These are phyloP conservation scores for Monochamus alternatus DNA, from an alignment of 2,888 invertebrate genomes.

Conservation along the genomic window DNA sequence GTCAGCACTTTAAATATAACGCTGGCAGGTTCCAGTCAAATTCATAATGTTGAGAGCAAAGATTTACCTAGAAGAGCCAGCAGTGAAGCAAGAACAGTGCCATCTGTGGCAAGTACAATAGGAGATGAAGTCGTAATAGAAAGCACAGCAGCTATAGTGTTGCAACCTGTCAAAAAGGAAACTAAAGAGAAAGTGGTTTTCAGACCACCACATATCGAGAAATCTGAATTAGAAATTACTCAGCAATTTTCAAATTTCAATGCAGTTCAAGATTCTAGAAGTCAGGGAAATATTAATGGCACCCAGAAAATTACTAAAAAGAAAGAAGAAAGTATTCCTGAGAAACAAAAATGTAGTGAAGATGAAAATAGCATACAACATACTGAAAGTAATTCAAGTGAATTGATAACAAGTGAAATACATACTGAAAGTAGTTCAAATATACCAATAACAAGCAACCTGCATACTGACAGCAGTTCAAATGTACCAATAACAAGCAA, in stretches of 20 bases:
- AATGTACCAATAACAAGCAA: not conserved
- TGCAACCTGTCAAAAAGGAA: conserved; percentile 35
- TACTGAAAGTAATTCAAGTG: not conserved
- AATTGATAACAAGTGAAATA: not conserved
- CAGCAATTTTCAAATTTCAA: not conserved
- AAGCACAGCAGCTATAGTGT: conserved; percentile 52
- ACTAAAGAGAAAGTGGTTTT: not conserved
- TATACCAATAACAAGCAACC: too few relatives aligned
- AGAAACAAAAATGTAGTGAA: too few relatives aligned
- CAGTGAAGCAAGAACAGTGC: conserved; percentile 12
- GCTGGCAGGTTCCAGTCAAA: not conserved
- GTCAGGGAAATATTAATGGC: not conserved
- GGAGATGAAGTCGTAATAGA: conserved; percentile 46
- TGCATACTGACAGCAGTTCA: not conserved
- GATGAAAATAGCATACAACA: not conserved
- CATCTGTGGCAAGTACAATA: conserved; percentile 4
- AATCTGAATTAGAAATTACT: too few relatives aligned
- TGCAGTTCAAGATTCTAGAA: too few relatives aligned
- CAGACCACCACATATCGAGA: not conserved
- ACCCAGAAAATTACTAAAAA: not conserved
- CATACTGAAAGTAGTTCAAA: not conserved
- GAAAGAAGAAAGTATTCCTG: conserved; percentile 11
- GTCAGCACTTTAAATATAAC: conserved; percentile 56
- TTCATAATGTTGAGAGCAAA: conserved; percentile 1
- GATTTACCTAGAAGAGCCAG: not conserved